Evolutionary conservation across 2,888 invertebrate genomes (phyloP).

Genomic region (Raillietiella orientalis): DNA sequence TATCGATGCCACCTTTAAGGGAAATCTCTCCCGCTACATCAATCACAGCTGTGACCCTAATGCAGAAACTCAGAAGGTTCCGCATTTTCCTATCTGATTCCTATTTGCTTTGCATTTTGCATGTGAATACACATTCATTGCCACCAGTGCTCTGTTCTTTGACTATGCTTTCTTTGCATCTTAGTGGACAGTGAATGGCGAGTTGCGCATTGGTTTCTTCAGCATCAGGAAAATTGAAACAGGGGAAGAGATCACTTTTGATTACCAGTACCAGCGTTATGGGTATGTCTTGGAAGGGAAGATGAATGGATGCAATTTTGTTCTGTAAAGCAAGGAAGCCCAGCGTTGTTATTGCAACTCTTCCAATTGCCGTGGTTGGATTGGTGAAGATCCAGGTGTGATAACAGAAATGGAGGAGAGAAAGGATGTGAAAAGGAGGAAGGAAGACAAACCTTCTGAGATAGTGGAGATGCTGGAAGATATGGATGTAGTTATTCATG

Average conservation of each 20-base stretch:
- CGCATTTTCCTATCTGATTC: constrained; percentile 5
- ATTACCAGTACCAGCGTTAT: constrained; percentile 90
- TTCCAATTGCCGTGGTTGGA: constrained; percentile 65
- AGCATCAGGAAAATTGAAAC: constrained; percentile 42
- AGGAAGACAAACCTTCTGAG: too few species aligned
- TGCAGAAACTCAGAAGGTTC: constrained; percentile 74
- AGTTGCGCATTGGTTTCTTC: constrained; percentile 85
- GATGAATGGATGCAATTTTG: neutral
- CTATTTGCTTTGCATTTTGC: constrained; percentile 4
- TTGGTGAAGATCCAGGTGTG: constrained; percentile 54
- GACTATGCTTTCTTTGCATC: constrained; percentile 11
- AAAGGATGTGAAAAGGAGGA: constrained; percentile 13
- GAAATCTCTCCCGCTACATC: constrained; percentile 85
- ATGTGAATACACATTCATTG: constrained; percentile 3
- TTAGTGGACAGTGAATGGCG: constrained; percentile 22
- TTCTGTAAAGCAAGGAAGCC: constrained; percentile 40
- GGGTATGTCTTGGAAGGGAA: constrained; percentile 24
- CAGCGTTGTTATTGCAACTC: constrained; percentile 86
- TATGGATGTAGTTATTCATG: constrained; percentile 18
- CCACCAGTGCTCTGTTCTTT: constrained; percentile 49
- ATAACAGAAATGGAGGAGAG: constrained; percentile 23
- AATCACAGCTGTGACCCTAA: constrained; percentile 99
- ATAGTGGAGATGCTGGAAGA: constrained; percentile 23
- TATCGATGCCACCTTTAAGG: constrained; percentile 85
- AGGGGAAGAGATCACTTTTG: constrained; percentile 91